Base-by-base conservation (phyloP, 2,888 invertebrate genomes). In the Caenorhabditis sp. region DNA sequence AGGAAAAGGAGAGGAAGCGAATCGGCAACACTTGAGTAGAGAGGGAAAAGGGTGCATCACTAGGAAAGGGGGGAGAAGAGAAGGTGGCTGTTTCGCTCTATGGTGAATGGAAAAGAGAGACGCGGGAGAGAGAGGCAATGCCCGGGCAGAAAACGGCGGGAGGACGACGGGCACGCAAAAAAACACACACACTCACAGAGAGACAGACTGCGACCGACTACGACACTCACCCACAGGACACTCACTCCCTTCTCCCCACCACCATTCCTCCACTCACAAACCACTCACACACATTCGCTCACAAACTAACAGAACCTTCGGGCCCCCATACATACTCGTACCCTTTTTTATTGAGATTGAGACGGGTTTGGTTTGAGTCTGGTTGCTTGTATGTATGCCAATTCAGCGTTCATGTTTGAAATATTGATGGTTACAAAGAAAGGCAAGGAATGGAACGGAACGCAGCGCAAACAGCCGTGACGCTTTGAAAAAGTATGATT, bases 31-130 rank as follows among this genome's bases (percentile, higher is more conserved):
- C 69, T 78, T 53, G 78, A 78, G 58, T 35, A 71, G 20, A 64
- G n/a, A n/a, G 44, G 37, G 32, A n/a, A 18, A 13, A 35, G 24
- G 65, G 53, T 60, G 76, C 76, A 67, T 32, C 53, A n/a, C n/a
- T n/a, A n/a, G n/a, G n/a, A n/a, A n/a, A n/a, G n/a, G n/a, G n/a
- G n/a, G n/a, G n/a, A n/a, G n/a, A n/a, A n/a, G 44, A 35, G 40
- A 51, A 60, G 64, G 51, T 51, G 50, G 76, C 67, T 67, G 35
- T 58, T 65, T 60, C 70, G 78, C 78, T 79, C 78, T 79, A 71
- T 65, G 44, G 78, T 13, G 37, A 65, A 79, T 20, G 24, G 22
- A 18, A 40, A 32, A 28, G n/a, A 32, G 24, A 51, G 6, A 15
- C 37, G 47, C 47, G 32, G 35, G 53, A 28, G 56, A 47, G 53